phyloP scores from a whole-genome alignment of 2,797 vertebrate species.

The Amazona ochrocephala region DNA sequence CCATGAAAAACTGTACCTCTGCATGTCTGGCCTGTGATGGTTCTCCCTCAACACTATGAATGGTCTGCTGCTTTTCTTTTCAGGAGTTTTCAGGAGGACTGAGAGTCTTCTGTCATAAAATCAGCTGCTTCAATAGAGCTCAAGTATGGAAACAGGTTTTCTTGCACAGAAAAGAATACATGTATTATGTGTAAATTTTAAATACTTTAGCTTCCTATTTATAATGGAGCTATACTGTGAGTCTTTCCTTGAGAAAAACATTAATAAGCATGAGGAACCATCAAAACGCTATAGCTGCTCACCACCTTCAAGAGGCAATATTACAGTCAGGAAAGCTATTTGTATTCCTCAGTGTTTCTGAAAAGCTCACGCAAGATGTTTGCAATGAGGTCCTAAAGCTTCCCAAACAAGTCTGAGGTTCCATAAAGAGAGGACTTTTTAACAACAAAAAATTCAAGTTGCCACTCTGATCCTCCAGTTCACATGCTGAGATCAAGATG shows the following conservation, averaged over 20 bases:
- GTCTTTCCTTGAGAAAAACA: not conserved
- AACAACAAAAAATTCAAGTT: not conserved
- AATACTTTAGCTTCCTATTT: not conserved
- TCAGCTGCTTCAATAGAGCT: not conserved
- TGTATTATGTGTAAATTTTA: not conserved
- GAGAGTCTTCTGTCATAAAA: not conserved
- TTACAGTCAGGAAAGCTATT: not conserved
- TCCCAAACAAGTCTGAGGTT: not conserved
- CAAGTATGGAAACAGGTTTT: not conserved
- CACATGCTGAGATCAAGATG: not conserved
- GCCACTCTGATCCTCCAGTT: not conserved
- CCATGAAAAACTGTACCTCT: not conserved
- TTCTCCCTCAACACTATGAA: not conserved
- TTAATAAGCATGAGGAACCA: rapidly evolving
- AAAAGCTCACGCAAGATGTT: not conserved
- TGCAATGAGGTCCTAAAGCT: not conserved
- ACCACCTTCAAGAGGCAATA: not conserved
- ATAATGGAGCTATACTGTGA: not conserved
- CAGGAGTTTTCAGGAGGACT: not conserved
- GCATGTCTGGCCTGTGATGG: rapidly evolving
- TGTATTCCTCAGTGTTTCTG: not conserved
- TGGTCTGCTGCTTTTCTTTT: not conserved
- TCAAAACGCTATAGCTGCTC: not conserved
- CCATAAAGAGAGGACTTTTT: not conserved
- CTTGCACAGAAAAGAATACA: not conserved